Conservation (phyloP, 1,140 invertebrate species). For the Heliconius hermathena region DNA sequence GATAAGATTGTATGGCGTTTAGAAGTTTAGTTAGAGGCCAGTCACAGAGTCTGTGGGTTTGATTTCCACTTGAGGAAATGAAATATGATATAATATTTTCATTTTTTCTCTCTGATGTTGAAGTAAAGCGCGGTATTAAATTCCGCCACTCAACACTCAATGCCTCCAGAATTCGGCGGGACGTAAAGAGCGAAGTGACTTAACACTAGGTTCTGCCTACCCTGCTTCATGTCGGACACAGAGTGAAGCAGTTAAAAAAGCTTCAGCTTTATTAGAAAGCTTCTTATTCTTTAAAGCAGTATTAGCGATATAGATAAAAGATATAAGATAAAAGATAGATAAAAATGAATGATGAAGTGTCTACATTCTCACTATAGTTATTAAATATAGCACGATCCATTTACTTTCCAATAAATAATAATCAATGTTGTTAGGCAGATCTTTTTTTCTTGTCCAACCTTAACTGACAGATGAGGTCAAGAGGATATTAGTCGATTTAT, state of each 20-base stretch:
- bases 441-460: constrained; percentile 50
- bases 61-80: too few relatives aligned
- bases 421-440: constrained; percentile 55
- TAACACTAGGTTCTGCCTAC: too few relatives aligned
- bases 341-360: constrained; percentile 29
- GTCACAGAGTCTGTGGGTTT: too few relatives aligned
- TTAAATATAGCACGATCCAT: constrained; percentile 27
- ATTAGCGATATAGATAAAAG: constrained; percentile 8
- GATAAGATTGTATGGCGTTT: not conserved
- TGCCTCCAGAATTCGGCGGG: too few relatives aligned
- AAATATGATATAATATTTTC: too few relatives aligned
- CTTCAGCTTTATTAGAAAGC: not conserved
- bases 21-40: not conserved
- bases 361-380: constrained; percentile 29
- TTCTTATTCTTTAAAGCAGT: not conserved
- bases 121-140: too few relatives aligned
- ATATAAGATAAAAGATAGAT: constrained; percentile 24
- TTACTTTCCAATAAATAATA: constrained; percentile 36
- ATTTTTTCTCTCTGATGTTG: too few relatives aligned
- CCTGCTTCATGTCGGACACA: too few relatives aligned
- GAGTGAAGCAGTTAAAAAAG: too few relatives aligned
- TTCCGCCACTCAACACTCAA: too few relatives aligned
- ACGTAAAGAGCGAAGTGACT: too few relatives aligned
- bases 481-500: constrained; percentile 5
- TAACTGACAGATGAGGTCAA: constrained; percentile 50